Percentiles rank a stretch among this genome's conserved stretches.
Conservation (phyloP, 2,797 vertebrate genomes). For the Lagorchestes hirsutus region DNA sequence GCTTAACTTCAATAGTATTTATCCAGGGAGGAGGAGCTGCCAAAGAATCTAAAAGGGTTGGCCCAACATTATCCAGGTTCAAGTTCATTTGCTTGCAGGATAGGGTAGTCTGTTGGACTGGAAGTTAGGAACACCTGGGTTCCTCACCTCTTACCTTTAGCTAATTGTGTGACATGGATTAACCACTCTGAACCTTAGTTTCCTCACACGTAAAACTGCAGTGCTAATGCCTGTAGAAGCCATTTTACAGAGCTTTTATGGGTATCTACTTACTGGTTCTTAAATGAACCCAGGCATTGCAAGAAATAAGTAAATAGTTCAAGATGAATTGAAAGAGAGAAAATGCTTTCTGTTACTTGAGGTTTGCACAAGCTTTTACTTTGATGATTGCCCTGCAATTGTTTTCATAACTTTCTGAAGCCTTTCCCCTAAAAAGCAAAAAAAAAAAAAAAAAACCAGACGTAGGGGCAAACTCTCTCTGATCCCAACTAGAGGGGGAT, state of each 20-base stretch:
- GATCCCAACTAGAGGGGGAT: neutral
- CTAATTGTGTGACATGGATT: neutral
- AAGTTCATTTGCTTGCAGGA: neutral
- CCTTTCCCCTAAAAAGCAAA: neutral
- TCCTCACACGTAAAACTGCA: neutral
- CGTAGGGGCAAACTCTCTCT: neutral
- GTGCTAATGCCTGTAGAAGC: neutral
- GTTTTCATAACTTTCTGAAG: neutral
- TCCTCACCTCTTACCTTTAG: neutral
- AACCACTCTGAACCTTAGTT: neutral
- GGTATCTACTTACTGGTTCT: neutral
- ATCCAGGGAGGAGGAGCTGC: neutral
- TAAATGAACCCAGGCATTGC: neutral
- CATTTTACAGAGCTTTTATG: neutral
- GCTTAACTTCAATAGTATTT: neutral
- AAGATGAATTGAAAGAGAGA: neutral
- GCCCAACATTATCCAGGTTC: neutral
- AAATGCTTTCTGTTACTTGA: neutral
- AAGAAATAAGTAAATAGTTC: neutral
- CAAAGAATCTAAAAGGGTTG: neutral
- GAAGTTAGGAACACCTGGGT: neutral
- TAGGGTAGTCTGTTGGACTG: neutral
- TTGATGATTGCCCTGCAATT: neutral
- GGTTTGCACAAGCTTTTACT: neutral
- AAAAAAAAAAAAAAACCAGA: neutral